A percentile compares a stretch with the other conserved stretches of the same genome.
Evolutionary conservation across 2,888 invertebrate genomes (phyloP).

Genomic region (Cantharis nigra): DNA sequence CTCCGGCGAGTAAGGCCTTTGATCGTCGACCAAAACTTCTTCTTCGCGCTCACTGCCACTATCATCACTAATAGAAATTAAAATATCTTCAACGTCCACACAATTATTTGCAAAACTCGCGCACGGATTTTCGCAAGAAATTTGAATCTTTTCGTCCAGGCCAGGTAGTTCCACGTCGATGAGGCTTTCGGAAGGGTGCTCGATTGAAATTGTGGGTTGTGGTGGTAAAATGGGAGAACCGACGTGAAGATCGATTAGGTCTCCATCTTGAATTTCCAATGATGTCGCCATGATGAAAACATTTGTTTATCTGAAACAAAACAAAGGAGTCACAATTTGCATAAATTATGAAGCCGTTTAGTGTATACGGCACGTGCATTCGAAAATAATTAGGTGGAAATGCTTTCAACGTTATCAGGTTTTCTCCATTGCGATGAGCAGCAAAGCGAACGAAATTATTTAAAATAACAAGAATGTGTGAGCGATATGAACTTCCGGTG

Average conservation of each 20-base stretch:
- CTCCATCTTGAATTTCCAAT: conserved; percentile 40
- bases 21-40: conserved; percentile 17
- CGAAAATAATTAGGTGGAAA: background rate
- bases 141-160: conserved; percentile 50
- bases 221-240: conserved; percentile 46
- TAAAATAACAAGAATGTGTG: background rate
- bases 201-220: conserved; percentile 16
- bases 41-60: conserved; percentile 18
- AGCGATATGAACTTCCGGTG: conserved; percentile 4
- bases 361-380: background rate
- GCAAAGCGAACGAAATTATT: background rate
- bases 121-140: conserved; percentile 28
- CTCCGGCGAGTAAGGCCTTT: conserved; percentile 14
- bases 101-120: conserved; percentile 18
- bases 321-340: background rate
- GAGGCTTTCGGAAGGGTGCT: conserved; percentile 44
- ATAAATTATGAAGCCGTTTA: background rate
- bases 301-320: conserved; percentile 11
- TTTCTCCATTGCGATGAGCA: background rate
- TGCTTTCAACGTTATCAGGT: background rate
- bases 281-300: conserved; percentile 33
- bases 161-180: conserved; percentile 51
- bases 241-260: conserved; percentile 51
- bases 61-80: conserved; percentile 48
- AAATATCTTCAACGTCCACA: conserved; percentile 51